These are phyloP conservation scores for Istiophorus platypterus DNA, from an alignment of 2,113 vertebrate species.

Conservation along the genomic window DNA sequence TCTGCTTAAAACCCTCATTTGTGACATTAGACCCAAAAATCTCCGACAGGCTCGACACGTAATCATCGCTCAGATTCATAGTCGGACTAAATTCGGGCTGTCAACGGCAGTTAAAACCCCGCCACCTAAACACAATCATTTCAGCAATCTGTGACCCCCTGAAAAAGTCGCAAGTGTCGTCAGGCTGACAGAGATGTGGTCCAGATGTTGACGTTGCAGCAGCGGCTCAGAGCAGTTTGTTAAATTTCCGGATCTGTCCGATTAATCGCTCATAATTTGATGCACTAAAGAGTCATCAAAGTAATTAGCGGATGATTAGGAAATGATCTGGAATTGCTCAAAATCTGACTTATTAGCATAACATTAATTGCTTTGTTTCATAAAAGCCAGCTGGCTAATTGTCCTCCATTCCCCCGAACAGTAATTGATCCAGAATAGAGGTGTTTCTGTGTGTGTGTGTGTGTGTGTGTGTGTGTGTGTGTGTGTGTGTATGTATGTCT, in stretches of 20 bases:
- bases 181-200: neutral
- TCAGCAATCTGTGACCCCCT: neutral
- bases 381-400: slow-evolving; percentile 84
- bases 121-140: too few relatives aligned
- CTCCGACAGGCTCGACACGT: too few relatives aligned
- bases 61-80: too few relatives aligned
- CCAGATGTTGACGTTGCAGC: slow-evolving; percentile 47
- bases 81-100: too few relatives aligned
- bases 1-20: too few relatives aligned
- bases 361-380: slow-evolving; percentile 85
- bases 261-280: slow-evolving; percentile 76
- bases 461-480: slow-evolving; percentile 20
- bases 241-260: slow-evolving; percentile 72
- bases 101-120: too few relatives aligned
- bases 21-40: too few relatives aligned
- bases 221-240: slow-evolving; percentile 63
- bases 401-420: slow-evolving; percentile 3
- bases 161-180: neutral
- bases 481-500: too few relatives aligned
- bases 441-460: slow-evolving; percentile 27
- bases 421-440: slow-evolving; percentile 20
- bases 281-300: slow-evolving; percentile 64
- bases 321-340: slow-evolving; percentile 78
- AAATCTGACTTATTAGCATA: slow-evolving; percentile 83
- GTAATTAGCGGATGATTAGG: slow-evolving; percentile 83